Evolutionary conservation across 2,797 vertebrate genomes (phyloP), one percentile per base, ranked within the genome.

Genomic region (Acanthopagrus latus): DNA sequence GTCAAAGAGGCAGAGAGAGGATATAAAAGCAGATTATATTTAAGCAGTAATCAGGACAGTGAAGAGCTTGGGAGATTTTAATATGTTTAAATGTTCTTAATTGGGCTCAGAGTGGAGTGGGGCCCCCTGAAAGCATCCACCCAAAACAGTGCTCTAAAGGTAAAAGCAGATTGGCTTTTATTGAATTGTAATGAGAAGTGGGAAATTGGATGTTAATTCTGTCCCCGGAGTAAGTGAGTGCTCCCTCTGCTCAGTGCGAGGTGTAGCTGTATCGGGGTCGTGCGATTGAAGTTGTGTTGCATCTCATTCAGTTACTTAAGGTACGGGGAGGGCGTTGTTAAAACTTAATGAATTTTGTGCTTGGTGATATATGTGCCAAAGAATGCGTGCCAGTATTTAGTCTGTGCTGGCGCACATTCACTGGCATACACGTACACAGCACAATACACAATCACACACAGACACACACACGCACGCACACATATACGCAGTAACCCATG

Each of bases 101-200:
- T 94, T 93, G 91, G 89, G 88, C 91, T 86, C 88, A 80, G 88
- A 92, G 90, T 92, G 77, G 88, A 93, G 88, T 83, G 80, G 81
- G 87, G 88, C 78, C 86, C 86, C 88, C 90, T 90, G 89, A 91
- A 93, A 93, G 91, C 92, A 92, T 91, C 88, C 92, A 91, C 90
- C 92, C 89, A 91, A 91, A 92, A 93, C 90, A 92, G 70, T 82
- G 86, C 92, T 93, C 90, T 90, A 93, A 93, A 94, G 92, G 92
- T 94, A 94, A 93, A 92, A 92, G 90, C 91, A 92, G 91, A 92
- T 93, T 92, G 92, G 83, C 89, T 92, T 92, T 93, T 93, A 93
- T 93, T 93, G 93, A 92, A 94, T 92, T 91, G 92, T 93, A 93
- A 94, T 93, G 92, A 94, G 92, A 92, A 93, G 90, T 86, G 92